Percentiles rank a stretch among this genome's conserved stretches.
Evolutionary conservation across 2,888 invertebrate species (phyloP).

Genomic region (Hirtodrosophila duncani): DNA sequence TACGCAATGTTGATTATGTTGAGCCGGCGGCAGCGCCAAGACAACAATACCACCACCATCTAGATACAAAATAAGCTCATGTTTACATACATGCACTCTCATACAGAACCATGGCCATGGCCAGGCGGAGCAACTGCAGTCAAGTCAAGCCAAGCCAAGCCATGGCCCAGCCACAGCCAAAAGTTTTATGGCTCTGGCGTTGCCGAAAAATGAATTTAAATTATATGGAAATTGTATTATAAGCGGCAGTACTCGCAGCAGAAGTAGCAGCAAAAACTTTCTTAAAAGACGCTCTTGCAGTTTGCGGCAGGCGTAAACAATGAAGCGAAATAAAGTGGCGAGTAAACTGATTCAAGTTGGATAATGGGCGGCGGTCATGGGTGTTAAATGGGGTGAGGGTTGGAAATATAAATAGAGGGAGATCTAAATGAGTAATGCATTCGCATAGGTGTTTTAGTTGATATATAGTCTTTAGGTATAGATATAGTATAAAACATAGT

Average conservation of each 20-base stretch:
- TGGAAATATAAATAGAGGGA: not conserved
- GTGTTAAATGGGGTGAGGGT: not conserved
- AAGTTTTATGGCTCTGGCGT: slow-evolving; percentile 53
- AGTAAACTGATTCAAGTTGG: slow-evolving; percentile 59
- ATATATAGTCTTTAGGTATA: no score
- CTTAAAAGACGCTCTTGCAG: no score
- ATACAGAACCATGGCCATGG: not conserved
- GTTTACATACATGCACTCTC: slow-evolving; percentile 40
- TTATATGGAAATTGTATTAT: slow-evolving; percentile 64
- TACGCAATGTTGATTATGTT: slow-evolving; percentile 56
- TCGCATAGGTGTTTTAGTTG: no score
- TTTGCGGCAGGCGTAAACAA: slow-evolving; percentile 52
- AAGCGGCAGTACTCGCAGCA: slow-evolving; percentile 11
- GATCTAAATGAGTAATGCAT: not conserved
- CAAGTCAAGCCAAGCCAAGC: slow-evolving; percentile 1
- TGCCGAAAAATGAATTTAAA: slow-evolving; percentile 60
- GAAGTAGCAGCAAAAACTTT: slow-evolving; percentile 19
- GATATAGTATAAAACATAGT: no score
- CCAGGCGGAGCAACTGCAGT: slow-evolving; percentile 24
- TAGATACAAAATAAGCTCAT: slow-evolving; percentile 62
- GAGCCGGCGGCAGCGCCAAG: slow-evolving; percentile 20
- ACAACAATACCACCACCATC: slow-evolving; percentile 20
- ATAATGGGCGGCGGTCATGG: slow-evolving; percentile 53
- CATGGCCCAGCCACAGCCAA: slow-evolving; percentile 30
- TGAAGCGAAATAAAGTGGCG: slow-evolving; percentile 54